Conservation (phyloP, 2,888 invertebrate genomes). For the Drosophila gaucha region DNA sequence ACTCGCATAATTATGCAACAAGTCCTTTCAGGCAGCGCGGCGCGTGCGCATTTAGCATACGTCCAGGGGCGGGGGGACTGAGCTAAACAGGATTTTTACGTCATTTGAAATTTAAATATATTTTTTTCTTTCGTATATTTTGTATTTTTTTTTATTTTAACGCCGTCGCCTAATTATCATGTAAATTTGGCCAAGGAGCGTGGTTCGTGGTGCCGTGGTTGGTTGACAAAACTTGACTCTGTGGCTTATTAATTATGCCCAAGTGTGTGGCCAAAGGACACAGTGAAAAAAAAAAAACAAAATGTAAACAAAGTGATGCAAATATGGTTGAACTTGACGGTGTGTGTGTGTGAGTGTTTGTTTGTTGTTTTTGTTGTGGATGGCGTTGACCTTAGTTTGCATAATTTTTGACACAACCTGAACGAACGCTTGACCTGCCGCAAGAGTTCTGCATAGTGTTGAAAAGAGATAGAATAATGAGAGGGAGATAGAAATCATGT, state of each 20-base stretch:
- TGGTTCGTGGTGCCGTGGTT: conserved; percentile 12
- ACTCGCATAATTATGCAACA: conserved; percentile 81
- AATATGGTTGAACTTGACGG: conserved; percentile 57
- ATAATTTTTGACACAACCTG: conserved; percentile 69
- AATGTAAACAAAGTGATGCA: conserved; percentile 66
- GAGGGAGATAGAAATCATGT: not conserved
- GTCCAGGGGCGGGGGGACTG: conserved; percentile 13
- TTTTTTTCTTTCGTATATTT: conserved; percentile 41
- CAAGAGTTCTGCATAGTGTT: conserved; percentile 34
- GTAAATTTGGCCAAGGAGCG: conserved; percentile 71
- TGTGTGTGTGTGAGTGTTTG: conserved; percentile 26
- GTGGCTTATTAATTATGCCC: conserved; percentile 79
- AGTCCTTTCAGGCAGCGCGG: conserved; percentile 75
- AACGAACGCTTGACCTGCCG: conserved; percentile 69
- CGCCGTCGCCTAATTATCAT: conserved; percentile 74
- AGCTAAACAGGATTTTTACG: conserved; percentile 75
- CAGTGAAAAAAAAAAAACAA: conserved; percentile 24
- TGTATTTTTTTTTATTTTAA: conserved; percentile 27
- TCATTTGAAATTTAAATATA: conserved; percentile 76
- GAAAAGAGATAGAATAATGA: not conserved
- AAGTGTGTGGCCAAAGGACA: conserved; percentile 78
- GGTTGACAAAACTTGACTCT: conserved; percentile 54
- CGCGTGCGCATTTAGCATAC: conserved; percentile 83
- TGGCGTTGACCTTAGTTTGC: conserved; percentile 74
- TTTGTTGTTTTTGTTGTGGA: conserved; percentile 24